phyloP scores from a whole-genome alignment of 2,113 vertebrate genomes.

The Ploceus nigricollis region DNA sequence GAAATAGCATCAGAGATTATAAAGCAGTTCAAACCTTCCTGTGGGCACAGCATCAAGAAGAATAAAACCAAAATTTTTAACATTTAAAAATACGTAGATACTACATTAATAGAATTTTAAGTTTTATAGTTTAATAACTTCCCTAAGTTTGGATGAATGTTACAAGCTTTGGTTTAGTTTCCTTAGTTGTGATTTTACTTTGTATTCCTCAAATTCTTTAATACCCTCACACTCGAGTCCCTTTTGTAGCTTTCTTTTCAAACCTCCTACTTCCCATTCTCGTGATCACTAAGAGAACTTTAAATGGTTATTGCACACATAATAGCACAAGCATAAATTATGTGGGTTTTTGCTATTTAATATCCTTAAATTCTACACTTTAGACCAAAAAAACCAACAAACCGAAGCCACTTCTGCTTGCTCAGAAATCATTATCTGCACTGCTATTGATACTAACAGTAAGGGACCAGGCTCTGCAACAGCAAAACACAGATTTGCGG shows the following conservation, averaged over 20 bases:
- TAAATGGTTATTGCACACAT: neutral
- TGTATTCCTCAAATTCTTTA: neutral
- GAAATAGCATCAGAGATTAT: neutral
- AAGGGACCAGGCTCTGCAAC: neutral
- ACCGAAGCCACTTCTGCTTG: neutral
- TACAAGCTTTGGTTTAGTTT: neutral
- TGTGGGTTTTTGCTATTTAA: neutral
- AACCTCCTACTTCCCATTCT: neutral
- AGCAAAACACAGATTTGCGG: neutral
- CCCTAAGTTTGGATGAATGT: neutral
- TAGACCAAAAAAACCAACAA: neutral
- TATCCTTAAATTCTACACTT: neutral
- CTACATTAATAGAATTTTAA: neutral
- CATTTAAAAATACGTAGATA: neutral
- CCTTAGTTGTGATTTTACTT: neutral
- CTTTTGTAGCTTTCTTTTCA: neutral
- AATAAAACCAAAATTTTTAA: neutral
- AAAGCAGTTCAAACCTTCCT: neutral
- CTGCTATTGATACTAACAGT: neutral
- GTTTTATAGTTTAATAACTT: neutral
- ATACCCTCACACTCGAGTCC: neutral
- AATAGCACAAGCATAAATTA: neutral
- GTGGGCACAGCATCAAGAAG: neutral
- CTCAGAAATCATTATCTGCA: neutral
- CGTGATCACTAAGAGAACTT: neutral